Evolutionary conservation across 2,113 vertebrate genomes (phyloP).

Genomic region (Carettochelys insculpta): DNA sequence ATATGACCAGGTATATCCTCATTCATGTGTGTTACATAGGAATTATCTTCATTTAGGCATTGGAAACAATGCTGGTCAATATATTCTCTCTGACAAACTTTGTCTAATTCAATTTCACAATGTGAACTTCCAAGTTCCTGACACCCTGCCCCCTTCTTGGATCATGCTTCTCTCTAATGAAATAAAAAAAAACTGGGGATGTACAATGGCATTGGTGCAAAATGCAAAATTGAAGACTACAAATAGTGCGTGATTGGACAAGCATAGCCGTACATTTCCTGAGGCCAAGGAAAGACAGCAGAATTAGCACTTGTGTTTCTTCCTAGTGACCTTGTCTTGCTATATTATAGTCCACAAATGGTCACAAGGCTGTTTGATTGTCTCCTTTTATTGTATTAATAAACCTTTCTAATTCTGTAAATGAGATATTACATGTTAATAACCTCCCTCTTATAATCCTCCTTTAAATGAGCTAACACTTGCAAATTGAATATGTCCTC

Average conservation of each 20-base stretch:
- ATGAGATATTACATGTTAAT: not conserved
- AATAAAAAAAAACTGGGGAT: conserved; percentile 18
- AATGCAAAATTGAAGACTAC: not conserved
- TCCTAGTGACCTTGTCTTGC: not conserved
- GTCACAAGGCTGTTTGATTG: not conserved
- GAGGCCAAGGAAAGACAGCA: not conserved
- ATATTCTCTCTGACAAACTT: not conserved
- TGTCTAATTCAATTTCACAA: not conserved
- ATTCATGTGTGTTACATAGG: not conserved
- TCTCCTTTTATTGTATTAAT: not conserved
- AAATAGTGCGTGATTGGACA: not conserved
- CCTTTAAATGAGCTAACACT: not conserved
- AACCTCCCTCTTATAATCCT: not conserved
- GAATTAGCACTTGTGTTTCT: not conserved
- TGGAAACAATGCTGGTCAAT: not conserved
- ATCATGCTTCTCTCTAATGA: conserved; percentile 50
- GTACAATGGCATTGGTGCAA: not conserved
- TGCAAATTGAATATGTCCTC: not conserved
- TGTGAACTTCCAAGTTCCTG: not conserved
- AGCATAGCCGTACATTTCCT: not conserved
- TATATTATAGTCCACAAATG: not conserved
- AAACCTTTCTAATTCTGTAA: not conserved
- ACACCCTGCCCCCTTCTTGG: conserved; percentile 8
- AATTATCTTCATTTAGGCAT: rapidly evolving
- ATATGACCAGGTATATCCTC: not conserved